These are phyloP conservation scores for Yponomeuta sedellus DNA, from an alignment of 2,888 invertebrate species.

Conservation along the genomic window DNA sequence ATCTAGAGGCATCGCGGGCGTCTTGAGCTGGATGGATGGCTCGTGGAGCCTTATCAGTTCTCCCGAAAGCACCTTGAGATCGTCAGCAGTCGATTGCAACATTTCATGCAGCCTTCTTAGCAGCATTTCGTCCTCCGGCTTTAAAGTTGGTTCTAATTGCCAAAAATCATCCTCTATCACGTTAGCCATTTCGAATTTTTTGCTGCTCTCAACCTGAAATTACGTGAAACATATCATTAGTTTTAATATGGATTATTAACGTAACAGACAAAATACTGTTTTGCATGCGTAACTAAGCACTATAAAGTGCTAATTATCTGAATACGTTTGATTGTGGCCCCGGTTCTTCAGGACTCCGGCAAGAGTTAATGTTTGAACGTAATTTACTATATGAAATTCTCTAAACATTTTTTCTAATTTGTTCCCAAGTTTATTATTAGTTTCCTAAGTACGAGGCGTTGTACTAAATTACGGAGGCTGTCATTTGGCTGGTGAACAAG, in stretches of 20 bases:
- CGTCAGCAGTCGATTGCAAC: constrained; percentile 68
- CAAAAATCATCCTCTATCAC: constrained; percentile 64
- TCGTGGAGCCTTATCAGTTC: constrained; percentile 55
- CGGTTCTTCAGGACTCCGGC: not conserved
- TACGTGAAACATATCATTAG: constrained; percentile 8
- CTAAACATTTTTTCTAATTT: too few relatives aligned
- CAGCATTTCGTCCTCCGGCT: constrained; percentile 65
- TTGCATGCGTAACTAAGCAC: too few relatives aligned
- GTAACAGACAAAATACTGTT: too few relatives aligned
- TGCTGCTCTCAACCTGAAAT: constrained; percentile 67
- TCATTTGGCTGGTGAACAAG: too few relatives aligned
- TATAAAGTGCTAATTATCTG: not conserved
- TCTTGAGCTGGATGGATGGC: constrained; percentile 48
- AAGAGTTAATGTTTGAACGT: not conserved
- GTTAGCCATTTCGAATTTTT: constrained; percentile 62
- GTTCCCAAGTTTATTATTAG: too few relatives aligned
- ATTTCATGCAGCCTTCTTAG: constrained; percentile 63
- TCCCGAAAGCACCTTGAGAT: constrained; percentile 61
- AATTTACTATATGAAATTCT: too few relatives aligned
- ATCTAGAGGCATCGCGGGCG: constrained; percentile 56
- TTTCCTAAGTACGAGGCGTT: too few relatives aligned
- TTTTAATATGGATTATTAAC: too few relatives aligned
- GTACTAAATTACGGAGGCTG: too few relatives aligned
- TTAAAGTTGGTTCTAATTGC: constrained; percentile 57
- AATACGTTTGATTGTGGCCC: too few relatives aligned